phyloP scores from a whole-genome alignment of 2,113 vertebrate genomes.

The Heliornis fulica region DNA sequence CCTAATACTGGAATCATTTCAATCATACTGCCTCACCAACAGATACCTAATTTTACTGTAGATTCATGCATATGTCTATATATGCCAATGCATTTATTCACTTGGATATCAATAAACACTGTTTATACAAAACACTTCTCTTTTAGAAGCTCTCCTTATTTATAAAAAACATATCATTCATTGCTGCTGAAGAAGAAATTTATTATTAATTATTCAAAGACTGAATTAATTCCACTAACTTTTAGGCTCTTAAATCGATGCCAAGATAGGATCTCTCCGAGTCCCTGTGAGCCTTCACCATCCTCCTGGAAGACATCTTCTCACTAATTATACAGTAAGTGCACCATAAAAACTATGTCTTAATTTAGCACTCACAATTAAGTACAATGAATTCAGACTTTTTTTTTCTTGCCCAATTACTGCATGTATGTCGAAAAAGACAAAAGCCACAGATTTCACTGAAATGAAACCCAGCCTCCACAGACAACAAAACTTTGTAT shows the following conservation, averaged over 20 bases:
- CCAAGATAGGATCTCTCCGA: not conserved
- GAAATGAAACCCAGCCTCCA: not conserved
- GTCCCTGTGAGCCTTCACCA: not conserved
- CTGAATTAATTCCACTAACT: not conserved
- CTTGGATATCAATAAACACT: not conserved
- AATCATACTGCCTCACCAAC: not conserved
- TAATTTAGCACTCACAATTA: not conserved
- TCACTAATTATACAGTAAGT: not conserved
- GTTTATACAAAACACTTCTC: not conserved
- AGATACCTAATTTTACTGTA: not conserved
- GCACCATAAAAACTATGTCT: not conserved
- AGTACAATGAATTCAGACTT: not conserved
- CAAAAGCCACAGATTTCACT: not conserved
- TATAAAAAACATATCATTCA: not conserved
- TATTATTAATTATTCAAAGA: not conserved
- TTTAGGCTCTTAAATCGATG: not conserved
- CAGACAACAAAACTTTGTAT: not conserved
- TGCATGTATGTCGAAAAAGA: not conserved
- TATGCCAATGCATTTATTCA: not conserved
- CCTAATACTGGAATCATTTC: fast-evolving
- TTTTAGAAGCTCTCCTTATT: not conserved
- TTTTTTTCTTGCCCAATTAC: not conserved
- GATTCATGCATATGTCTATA: not conserved
- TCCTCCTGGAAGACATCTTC: not conserved
- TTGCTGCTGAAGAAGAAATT: not conserved